phyloP scores from a whole-genome alignment of 2,797 vertebrate species.

The Lagorchestes hirsutus region DNA sequence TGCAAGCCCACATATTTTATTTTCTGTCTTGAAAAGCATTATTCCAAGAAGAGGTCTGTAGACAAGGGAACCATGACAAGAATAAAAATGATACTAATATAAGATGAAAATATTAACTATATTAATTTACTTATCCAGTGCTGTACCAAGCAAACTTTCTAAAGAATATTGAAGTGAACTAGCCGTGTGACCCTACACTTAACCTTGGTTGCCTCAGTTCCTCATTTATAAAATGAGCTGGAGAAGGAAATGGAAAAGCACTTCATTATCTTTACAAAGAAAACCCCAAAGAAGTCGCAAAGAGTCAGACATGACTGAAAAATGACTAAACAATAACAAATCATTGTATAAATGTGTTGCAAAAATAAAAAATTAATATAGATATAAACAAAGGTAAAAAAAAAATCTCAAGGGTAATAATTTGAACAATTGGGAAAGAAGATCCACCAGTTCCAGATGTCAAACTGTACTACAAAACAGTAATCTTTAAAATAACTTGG shows the following conservation, averaged over 20 bases:
- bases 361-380: not conserved
- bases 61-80: not conserved
- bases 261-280: too few relatives aligned
- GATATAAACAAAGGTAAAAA: not conserved
- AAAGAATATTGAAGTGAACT: not conserved
- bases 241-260: not conserved
- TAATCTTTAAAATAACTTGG: not conserved
- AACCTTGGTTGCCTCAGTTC: not conserved
- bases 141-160: not conserved
- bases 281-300: not conserved
- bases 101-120: not conserved
- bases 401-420: not conserved
- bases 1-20: not conserved
- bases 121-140: not conserved
- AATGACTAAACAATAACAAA: not conserved
- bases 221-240: not conserved
- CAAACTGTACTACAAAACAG: not conserved
- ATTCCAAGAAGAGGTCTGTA: not conserved
- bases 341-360: not conserved
- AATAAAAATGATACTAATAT: not conserved
- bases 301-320: not conserved
- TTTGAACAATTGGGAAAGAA: not conserved
- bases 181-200: too few relatives aligned
- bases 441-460: not conserved
- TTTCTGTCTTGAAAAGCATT: not conserved